Evolutionary conservation across 1,140 invertebrate species (phyloP), one percentile per base, ranked within the genome.

Genomic region (Pygmarrhopalites habei): DNA sequence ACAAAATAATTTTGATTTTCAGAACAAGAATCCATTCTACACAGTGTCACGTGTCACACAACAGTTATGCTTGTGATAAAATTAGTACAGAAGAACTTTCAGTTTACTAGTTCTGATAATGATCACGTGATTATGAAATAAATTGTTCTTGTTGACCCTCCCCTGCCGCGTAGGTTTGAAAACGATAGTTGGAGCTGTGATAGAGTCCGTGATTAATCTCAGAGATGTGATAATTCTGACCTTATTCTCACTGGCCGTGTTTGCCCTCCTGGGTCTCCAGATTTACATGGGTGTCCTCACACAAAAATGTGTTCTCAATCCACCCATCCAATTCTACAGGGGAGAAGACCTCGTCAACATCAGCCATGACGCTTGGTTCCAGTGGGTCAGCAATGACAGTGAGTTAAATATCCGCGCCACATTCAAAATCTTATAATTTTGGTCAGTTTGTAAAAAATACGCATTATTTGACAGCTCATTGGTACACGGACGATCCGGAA

Each of bases 151-250:
- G n/a, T n/a, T n/a, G n/a, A n/a, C n/a, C n/a, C n/a, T n/a, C n/a
- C n/a, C n/a, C n/a, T n/a, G n/a, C n/a, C n/a, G n/a, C n/a, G n/a
- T 28, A 59, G 95, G 94, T 82, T 85, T 98, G 82, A 98, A 98
- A 83, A 98, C 95, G 73, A 98, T 98, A 81, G 95, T 98, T 73
- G 94, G 95, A 79, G 95, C 95, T 82, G 93, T 98, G 77, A 95
- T 98, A 82, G 94, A 97, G 82, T 97, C 95, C 70, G 94, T 98
- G 77, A 95, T 95, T 82, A 95, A 97, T 85, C 88, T 98, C 73
- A 85, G 94, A 29, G 95, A 98, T 86, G 95, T 98, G 81, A 96
- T 96, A 82, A 97, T 98, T 81, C 84, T 98, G 80, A 97, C 94
- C 73, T 90, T 96, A 83, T 98, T 98, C 82, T 94, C 95, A 68